These are phyloP conservation scores for Dolichotis patagonum DNA, from an alignment of 2,113 vertebrate species.

Conservation along the genomic window DNA sequence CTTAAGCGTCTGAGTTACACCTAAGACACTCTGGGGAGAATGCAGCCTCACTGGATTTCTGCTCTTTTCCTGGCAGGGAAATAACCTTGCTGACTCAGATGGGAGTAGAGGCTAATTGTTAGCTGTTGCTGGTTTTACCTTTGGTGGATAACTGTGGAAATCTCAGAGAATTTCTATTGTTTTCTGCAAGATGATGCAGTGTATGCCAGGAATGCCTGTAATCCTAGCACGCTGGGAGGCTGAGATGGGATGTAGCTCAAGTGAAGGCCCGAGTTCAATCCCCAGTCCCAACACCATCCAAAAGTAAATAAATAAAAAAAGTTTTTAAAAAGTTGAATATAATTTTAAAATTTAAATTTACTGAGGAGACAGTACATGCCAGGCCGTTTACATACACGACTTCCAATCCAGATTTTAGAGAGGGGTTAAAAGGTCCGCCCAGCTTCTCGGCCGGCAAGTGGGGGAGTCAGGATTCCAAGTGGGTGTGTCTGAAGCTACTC, in stretches of 20 bases:
- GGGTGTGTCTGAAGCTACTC: neutral
- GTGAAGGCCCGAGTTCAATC: neutral
- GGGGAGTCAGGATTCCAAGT: neutral
- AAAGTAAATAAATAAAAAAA: neutral
- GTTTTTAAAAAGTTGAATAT: neutral
- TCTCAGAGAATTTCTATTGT: neutral
- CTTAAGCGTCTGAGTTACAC: neutral
- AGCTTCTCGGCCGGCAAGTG: neutral
- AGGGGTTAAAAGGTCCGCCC: neutral
- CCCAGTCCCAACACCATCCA: neutral
- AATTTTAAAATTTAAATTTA: neutral
- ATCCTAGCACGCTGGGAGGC: neutral
- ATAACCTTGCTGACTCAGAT: neutral
- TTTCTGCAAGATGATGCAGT: neutral
- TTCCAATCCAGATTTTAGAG: neutral
- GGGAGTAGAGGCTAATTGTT: neutral
- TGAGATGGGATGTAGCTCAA: neutral
- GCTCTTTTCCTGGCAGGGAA: conserved; percentile 29
- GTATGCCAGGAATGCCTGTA: neutral
- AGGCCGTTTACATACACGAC: neutral
- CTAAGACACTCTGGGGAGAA: conserved; percentile 7
- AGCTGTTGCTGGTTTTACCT: neutral
- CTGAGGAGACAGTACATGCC: neutral
- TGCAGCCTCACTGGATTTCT: neutral
- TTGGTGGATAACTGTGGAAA: neutral